phyloP scores from a whole-genome alignment of 1,140 invertebrate genomes.

The Platyscapa corneri region DNA sequence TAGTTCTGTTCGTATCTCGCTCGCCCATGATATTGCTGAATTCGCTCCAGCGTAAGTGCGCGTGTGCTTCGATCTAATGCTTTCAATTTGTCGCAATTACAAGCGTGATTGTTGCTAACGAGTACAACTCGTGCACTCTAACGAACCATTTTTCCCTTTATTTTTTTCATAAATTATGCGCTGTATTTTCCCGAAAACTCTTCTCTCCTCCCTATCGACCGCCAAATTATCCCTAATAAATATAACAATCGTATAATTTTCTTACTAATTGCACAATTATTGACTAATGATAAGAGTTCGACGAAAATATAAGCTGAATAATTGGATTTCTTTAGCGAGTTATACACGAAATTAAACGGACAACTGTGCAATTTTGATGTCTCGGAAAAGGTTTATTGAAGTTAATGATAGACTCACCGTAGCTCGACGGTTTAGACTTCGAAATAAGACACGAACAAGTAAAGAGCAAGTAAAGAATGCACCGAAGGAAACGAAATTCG shows the following conservation, averaged over 20 bases:
- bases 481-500: background rate
- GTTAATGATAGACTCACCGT: background rate
- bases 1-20: slow-evolving; percentile 2
- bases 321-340: background rate
- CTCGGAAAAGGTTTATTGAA: background rate
- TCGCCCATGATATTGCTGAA: slow-evolving; percentile 1
- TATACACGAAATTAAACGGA: background rate
- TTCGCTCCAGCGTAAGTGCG: slow-evolving; percentile 9
- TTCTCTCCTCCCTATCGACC: no score
- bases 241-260: background rate
- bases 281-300: background rate
- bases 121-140: background rate
- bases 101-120: slow-evolving; percentile 39
- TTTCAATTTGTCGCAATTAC: slow-evolving; percentile 52
- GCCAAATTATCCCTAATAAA: background rate
- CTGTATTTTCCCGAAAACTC: background rate
- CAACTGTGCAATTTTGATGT: background rate
- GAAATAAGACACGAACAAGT: background rate
- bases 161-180: background rate
- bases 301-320: background rate
- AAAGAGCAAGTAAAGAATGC: no score
- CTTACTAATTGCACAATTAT: no score
- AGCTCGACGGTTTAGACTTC: background rate
- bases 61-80: slow-evolving; percentile 35
- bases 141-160: background rate